phyloP scores from a whole-genome alignment of 2,888 invertebrate species.

The Lapara coniferarum region DNA sequence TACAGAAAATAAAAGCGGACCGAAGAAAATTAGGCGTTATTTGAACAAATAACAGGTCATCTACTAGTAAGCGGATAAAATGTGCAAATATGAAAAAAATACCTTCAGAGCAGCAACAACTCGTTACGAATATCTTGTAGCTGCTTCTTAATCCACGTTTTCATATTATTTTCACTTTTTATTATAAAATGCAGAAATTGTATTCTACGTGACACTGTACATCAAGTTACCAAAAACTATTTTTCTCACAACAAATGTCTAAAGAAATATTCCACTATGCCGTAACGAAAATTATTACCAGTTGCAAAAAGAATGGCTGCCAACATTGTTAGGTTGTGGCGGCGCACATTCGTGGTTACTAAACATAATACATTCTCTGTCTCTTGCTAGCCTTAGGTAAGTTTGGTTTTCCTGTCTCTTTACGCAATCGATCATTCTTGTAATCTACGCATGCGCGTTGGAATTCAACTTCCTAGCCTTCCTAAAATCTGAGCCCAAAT shows the following conservation, averaged over 20 bases:
- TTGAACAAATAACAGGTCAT: neutral
- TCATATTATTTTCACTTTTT: neutral
- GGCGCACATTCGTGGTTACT: neutral
- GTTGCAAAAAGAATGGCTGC: constrained; percentile 17
- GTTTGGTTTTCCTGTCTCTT: neutral
- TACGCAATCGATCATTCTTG: constrained; percentile 6
- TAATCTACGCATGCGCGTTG: neutral
- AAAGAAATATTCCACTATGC: constrained; percentile 8
- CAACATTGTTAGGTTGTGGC: too few relatives aligned
- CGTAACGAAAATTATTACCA: constrained; percentile 11
- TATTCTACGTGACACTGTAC: constrained; percentile 15
- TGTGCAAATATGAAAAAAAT: neutral
- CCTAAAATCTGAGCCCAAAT: too few relatives aligned
- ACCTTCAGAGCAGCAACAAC: constrained; percentile 7
- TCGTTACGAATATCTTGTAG: neutral
- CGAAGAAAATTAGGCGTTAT: neutral
- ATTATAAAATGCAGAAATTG: neutral
- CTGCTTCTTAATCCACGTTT: neutral
- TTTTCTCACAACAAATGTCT: constrained; percentile 7
- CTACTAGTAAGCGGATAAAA: neutral
- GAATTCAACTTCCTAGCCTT: neutral
- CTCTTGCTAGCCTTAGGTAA: neutral
- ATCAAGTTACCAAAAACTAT: constrained; percentile 4
- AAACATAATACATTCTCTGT: constrained; percentile 4
- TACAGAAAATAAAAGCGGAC: neutral